Percentiles rank a stretch among this genome's conserved stretches.
Conservation (phyloP, 2,113 vertebrate species). For the Nothobranchius furzeri region DNA sequence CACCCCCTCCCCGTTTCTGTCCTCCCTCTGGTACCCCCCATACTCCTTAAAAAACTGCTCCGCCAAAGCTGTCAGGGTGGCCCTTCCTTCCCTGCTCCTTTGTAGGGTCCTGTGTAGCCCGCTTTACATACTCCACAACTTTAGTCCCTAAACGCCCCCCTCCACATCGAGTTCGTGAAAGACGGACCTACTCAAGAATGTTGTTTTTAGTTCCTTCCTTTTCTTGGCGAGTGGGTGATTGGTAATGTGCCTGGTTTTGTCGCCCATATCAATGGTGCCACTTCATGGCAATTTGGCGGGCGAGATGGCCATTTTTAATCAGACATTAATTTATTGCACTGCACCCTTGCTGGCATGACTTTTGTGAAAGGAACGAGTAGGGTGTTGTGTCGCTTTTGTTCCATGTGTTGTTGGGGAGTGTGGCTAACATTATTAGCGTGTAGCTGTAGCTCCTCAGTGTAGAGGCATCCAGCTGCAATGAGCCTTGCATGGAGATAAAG, state of each 20-base stretch:
- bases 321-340: constrained; percentile 74
- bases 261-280: constrained; percentile 71
- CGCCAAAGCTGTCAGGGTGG: constrained; percentile 74
- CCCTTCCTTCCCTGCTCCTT: constrained; percentile 62
- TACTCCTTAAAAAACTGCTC: constrained; percentile 46
- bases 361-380: constrained; percentile 66
- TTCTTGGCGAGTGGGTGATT: constrained; percentile 71
- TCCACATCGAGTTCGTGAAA: constrained; percentile 56
- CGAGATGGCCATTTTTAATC: constrained; percentile 75
- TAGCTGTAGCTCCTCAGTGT: constrained; percentile 62
- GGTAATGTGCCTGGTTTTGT: constrained; percentile 73
- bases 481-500: constrained; percentile 28
- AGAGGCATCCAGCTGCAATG: constrained; percentile 50
- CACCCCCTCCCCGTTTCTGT: constrained; percentile 59
- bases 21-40: constrained; percentile 62
- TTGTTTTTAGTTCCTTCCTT: constrained; percentile 72
- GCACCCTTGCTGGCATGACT: constrained; percentile 64
- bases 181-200: constrained; percentile 72
- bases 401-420: constrained; percentile 74
- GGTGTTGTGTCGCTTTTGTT: constrained; percentile 74
- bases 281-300: constrained; percentile 75
- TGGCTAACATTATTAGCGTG: constrained; percentile 77
- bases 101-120: constrained; percentile 67
- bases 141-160: constrained; percentile 34
- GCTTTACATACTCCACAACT: constrained; percentile 66